Base-by-base conservation (phyloP, 1,140 invertebrate genomes). In the Zaprionus inermis region DNA sequence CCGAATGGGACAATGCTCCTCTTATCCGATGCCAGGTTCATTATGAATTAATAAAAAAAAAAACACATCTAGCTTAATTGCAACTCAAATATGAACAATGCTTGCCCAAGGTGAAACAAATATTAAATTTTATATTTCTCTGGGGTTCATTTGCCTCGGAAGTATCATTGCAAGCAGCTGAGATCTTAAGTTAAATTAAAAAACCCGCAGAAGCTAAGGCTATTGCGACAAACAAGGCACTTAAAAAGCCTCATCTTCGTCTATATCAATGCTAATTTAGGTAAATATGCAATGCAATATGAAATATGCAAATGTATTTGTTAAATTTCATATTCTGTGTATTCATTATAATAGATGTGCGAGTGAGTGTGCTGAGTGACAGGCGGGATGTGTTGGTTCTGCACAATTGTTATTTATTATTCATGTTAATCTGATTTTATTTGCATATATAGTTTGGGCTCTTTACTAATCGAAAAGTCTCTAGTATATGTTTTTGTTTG, bases 61-160 rank as follows among this genome's bases (percentile, higher is more conserved):
- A 46, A 6, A 11, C 41, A 10, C 41, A 10, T 18, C 16, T 5
- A 22, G 24, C 24, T 28, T 49, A 49, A 49, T 49, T 49, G 44
- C 44, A 49, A 12, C 52, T 66, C 67, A 65, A 51, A 46, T 28
- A 44, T 32, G 24, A n/a, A 58, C n/a, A 20, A 60, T 30, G 2
- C 28, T 14, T 41, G 22, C 32, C 55, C 51, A 73, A 73, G 71
- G 71, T 38, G 41, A 60, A 69, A 38, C 41, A 20, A 68, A 67
- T 55, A 51, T n/a, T 28, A 67, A 57, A 32, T 44, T 41, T 32
- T 30, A 16, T 44, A 56, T 49, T 58, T 72, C 24, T 52, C 10
- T 14, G 28, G 41, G 18, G 71, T 73, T 73, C 71, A 61, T 69
- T 72, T 61, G 51, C 71, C 71, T 51, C n/a, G 16, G 51, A 34